A percentile compares a stretch with the other conserved stretches of the same genome.
These are phyloP conservation scores for Fulmarus glacialis DNA, from an alignment of 2,113 vertebrate genomes.

Conservation along the genomic window DNA sequence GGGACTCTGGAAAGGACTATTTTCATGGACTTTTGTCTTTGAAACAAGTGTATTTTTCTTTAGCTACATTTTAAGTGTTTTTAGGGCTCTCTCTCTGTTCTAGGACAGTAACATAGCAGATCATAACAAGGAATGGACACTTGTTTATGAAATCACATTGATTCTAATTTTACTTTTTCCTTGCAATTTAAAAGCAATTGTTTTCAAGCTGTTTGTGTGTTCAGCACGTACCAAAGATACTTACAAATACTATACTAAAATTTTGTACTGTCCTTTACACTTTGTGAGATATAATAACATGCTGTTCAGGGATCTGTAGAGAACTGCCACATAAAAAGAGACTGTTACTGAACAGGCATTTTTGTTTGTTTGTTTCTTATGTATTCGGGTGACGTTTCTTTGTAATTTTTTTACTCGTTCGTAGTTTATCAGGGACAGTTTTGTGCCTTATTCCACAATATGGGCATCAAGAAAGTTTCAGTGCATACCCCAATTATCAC, in stretches of 20 bases:
- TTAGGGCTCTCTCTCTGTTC: neutral
- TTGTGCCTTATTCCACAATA: neutral
- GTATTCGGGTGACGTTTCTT: neutral
- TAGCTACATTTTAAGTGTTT: neutral
- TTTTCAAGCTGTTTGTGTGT: neutral
- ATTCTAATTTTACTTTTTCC: neutral
- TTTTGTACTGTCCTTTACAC: neutral
- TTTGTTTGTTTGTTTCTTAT: neutral
- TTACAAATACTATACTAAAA: neutral
- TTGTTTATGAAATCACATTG: neutral
- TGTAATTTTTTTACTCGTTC: neutral
- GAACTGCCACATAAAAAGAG: neutral
- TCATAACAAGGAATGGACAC: neutral
- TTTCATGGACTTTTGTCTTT: neutral
- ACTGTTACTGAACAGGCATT: neutral
- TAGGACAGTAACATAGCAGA: neutral
- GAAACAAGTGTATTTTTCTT: neutral
- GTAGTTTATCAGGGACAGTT: neutral
- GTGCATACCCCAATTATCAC: neutral
- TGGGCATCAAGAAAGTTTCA: neutral
- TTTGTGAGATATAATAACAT: neutral
- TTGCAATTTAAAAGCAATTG: neutral
- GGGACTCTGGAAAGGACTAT: neutral
- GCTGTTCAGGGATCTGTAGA: neutral
- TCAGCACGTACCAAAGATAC: neutral